These are phyloP conservation scores for Halcyon senegalensis DNA, from an alignment of 2,113 vertebrate species.

Conservation along the genomic window DNA sequence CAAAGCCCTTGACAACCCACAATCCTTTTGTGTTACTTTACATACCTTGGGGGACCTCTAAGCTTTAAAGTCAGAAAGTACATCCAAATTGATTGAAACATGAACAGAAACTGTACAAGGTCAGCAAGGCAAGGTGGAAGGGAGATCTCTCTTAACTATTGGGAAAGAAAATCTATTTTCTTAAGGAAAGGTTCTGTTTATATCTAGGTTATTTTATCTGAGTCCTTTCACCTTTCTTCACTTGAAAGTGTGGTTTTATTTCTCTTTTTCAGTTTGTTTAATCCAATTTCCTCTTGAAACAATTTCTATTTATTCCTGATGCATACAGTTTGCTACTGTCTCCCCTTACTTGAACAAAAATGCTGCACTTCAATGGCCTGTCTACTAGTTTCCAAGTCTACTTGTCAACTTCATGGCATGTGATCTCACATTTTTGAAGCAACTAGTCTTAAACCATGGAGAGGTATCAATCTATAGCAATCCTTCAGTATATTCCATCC, in stretches of 20 bases:
- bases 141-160: background rate
- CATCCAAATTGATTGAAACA: background rate
- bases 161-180: background rate
- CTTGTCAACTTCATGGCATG: background rate
- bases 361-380: background rate
- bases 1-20: background rate
- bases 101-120: background rate
- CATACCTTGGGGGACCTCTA: background rate
- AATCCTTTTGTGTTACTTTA: background rate
- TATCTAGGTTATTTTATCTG: background rate
- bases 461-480: constrained; percentile 33
- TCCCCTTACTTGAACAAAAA: background rate
- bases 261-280: background rate
- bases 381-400: background rate
- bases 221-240: background rate
- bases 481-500: constrained; percentile 39
- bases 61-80: background rate
- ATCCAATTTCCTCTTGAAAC: background rate
- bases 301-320: background rate
- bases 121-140: background rate
- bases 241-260: background rate
- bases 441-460: background rate
- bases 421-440: constrained; percentile 1
- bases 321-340: background rate
- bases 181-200: background rate